A percentile compares a stretch with the other conserved stretches of the same genome.
These are phyloP conservation scores for Anguilla japonica DNA, from an alignment of 2,113 vertebrate species.

Conservation along the genomic window DNA sequence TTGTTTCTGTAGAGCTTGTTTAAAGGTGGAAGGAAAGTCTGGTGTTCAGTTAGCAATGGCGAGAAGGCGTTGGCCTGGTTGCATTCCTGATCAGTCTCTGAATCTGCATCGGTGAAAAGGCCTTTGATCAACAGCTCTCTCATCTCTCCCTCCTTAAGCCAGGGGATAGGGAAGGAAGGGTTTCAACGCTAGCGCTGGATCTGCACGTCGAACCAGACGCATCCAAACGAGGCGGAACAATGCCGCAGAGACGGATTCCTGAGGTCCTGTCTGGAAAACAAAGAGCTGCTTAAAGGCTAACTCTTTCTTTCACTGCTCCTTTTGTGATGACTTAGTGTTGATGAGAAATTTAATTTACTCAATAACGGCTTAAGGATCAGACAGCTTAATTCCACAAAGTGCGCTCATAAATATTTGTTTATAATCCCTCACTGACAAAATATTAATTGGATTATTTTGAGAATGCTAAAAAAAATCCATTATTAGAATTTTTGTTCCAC, in stretches of 20 bases:
- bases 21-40: not conserved
- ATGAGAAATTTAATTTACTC: slow-evolving; percentile 6
- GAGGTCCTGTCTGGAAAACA: not conserved
- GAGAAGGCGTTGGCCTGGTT: not conserved
- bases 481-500: not conserved
- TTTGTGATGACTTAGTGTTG: not conserved
- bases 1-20: slow-evolving; percentile 20
- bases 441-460: slow-evolving; percentile 22
- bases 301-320: not conserved
- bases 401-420: slow-evolving; percentile 9
- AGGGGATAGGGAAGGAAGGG: not conserved
- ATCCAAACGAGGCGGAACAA: not conserved
- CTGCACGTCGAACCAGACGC: not conserved
- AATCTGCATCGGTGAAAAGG: not conserved
- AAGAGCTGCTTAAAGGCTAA: not conserved
- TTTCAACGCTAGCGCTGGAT: not conserved
- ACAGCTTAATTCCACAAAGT: slow-evolving; percentile 18
- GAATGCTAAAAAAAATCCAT: not conserved
- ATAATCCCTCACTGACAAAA: slow-evolving; percentile 27
- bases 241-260: not conserved
- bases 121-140: not conserved
- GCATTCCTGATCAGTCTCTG: not conserved
- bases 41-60: not conserved
- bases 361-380: slow-evolving; percentile 5
- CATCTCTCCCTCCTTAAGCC: not conserved